These are phyloP conservation scores for Pristis pectinata DNA, from an alignment of 2,797 vertebrate species.

Conservation along the genomic window DNA sequence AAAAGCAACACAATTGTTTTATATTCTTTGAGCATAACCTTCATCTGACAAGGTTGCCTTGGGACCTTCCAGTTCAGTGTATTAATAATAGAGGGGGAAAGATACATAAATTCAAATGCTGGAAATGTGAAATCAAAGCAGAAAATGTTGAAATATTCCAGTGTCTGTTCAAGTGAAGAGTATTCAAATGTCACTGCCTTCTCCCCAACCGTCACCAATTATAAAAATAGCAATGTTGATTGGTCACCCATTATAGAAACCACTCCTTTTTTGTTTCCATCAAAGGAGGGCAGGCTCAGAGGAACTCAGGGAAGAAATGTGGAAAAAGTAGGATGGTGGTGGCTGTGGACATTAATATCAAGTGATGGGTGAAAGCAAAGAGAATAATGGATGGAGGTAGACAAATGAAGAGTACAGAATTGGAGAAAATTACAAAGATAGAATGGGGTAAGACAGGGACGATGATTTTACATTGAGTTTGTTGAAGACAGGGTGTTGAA, in stretches of 20 bases:
- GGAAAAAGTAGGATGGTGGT: not conserved
- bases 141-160: not conserved
- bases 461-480: not conserved
- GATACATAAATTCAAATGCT: not conserved
- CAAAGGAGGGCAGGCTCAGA: not conserved
- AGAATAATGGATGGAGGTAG: no score
- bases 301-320: not conserved
- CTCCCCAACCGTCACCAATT: no score
- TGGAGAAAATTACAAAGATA: not conserved
- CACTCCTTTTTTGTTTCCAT: not conserved
- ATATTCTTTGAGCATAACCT: constrained; percentile 9
- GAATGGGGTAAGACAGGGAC: not conserved
- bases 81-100: constrained; percentile 2
- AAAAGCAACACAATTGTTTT: constrained; percentile 18
- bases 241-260: not conserved
- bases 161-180: not conserved
- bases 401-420: not conserved
- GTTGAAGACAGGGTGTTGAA: not conserved
- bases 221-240: not conserved
- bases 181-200: no score
- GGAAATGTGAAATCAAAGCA: not conserved
- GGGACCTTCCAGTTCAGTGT: not conserved
- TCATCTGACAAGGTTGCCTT: not conserved
- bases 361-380: not conserved
- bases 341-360: not conserved